Base-by-base conservation (phyloP, 2,797 vertebrate species). In the Luscinia luscinia region DNA sequence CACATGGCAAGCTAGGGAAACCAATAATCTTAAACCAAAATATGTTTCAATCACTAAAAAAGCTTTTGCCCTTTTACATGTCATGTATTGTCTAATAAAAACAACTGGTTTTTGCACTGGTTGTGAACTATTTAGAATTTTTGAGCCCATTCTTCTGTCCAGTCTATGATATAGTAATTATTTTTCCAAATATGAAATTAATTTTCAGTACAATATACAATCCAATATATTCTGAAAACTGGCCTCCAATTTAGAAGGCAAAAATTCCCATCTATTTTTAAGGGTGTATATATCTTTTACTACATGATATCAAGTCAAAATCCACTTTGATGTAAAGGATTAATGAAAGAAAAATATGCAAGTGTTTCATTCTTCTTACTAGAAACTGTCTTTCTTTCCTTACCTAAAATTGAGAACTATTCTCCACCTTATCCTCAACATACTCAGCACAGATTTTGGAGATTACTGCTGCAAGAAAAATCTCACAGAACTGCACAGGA, bases 11-110 rank as follows among this genome's bases (percentile, higher is more conserved):
- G 54, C 14, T 78, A 68, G 21, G 51, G 46, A 76, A 51, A 43
- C 63, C 86, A 95, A 94, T 89, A 92, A 82, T 93, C 79, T 90
- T 89, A 94, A 97, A 3, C 22, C 68, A 95, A 95, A 93, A 87
- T 73, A 54, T 8, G 46, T 73, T 93, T 96, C 95, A 95, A 88
- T 87, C 90, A 93, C 30, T 55, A 46, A 95, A 93, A 55, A 80
- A 88, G 36, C 28, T 32, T 89, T 94, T 95, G 30, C 49, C 21
- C 96, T 94, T 89, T 92, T 76, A 83, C 10, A 28, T 18, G 1
- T 83, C 68, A 55, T 95, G 19, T 46, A 85, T 36, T 86, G 24
- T 91, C 69, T 90, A 90, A 89, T 78, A 66, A 57, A 96, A 96
- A 70, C 75, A 92, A 91, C n/a, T n/a, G 26, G 15, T 10, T 27